These are phyloP conservation scores for Trypoxylon attenuatum DNA, from an alignment of 2,888 invertebrate species.

Conservation along the genomic window DNA sequence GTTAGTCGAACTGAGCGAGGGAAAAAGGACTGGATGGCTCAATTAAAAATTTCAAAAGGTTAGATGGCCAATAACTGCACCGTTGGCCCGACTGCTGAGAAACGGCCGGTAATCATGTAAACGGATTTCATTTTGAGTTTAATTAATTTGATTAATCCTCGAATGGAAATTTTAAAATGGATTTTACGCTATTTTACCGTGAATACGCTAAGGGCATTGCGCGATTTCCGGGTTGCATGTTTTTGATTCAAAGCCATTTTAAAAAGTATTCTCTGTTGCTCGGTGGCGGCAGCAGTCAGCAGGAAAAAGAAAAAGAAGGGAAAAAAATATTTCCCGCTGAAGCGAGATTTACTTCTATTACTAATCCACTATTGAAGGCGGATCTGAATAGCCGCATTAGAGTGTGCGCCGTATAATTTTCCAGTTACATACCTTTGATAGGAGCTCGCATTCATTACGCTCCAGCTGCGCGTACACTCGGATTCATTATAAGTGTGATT, in stretches of 20 bases:
- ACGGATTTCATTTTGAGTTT: slow-evolving; percentile 16
- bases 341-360: slow-evolving; percentile 21
- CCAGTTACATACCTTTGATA: slow-evolving; percentile 29
- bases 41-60: too few species aligned
- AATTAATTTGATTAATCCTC: slow-evolving; percentile 25
- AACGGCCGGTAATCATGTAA: too few species aligned
- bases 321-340: not conserved
- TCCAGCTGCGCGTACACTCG: slow-evolving; percentile 13
- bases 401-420: slow-evolving; percentile 25
- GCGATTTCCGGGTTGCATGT: too few species aligned
- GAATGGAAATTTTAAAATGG: slow-evolving; percentile 20
- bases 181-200: too few species aligned
- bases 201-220: too few species aligned
- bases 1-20: too few species aligned
- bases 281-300: too few species aligned
- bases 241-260: slow-evolving; percentile 12
- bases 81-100: too few species aligned
- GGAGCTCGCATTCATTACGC: slow-evolving; percentile 26
- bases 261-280: slow-evolving; percentile 14
- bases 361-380: slow-evolving; percentile 25
- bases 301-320: too few species aligned
- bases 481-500: slow-evolving; percentile 45
- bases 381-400: slow-evolving; percentile 24
- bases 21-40: too few species aligned
- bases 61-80: too few species aligned